Conservation (phyloP, 1,140 invertebrate species). For the Bombus huntii region DNA sequence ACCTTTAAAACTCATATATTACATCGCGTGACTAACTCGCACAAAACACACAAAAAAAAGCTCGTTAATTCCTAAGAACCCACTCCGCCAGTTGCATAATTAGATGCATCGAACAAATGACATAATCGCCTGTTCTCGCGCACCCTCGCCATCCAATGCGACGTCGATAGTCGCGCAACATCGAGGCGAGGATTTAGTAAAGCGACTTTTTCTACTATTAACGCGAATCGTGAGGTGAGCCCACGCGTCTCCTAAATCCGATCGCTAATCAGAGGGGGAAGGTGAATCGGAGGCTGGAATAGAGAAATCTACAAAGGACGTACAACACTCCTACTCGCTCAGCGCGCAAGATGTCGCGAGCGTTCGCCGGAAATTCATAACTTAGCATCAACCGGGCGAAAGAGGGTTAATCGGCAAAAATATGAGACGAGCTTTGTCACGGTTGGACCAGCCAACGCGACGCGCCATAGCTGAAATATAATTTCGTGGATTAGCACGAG, state of each 20-base stretch:
- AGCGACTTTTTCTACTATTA: background rate
- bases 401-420: conserved; percentile 76
- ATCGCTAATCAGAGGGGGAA: conserved; percentile 27
- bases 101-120: background rate
- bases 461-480: conserved; percentile 68
- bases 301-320: conserved; percentile 50
- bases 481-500: conserved; percentile 73
- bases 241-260: conserved; percentile 21
- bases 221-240: background rate
- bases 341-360: background rate
- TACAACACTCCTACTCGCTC: conserved; percentile 40
- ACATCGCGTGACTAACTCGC: too few relatives aligned
- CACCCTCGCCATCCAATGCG: background rate
- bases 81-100: background rate
- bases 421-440: conserved; percentile 70
- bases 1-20: background rate
- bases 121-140: background rate
- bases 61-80: too few relatives aligned
- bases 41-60: too few relatives aligned
- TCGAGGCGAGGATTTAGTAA: background rate
- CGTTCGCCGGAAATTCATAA: conserved; percentile 73
- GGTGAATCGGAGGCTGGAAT: conserved; percentile 11
- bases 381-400: conserved; percentile 74
- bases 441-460: conserved; percentile 16
- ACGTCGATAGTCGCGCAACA: background rate